Evolutionary conservation across 2,797 vertebrate species (phyloP).

Genomic region (Glyptemys insculpta): DNA sequence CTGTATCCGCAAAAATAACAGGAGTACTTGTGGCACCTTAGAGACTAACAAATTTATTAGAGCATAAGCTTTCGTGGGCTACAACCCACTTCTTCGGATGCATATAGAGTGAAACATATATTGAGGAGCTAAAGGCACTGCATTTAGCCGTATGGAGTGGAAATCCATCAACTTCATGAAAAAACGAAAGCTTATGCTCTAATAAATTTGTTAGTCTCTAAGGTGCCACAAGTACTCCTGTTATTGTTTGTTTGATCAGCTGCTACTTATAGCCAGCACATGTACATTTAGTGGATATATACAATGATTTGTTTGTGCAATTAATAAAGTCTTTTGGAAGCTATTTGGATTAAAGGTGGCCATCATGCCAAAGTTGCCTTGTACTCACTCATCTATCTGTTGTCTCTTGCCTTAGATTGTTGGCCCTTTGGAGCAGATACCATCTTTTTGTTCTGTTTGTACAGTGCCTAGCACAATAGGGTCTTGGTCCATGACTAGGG

Average conservation of each 20-base stretch:
- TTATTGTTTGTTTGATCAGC: neutral
- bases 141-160: no score
- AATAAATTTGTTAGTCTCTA: no score
- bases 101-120: no score
- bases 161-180: no score
- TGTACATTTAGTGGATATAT: neutral
- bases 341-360: accelerated
- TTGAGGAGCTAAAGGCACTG: no score
- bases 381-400: neutral
- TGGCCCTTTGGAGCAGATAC: neutral
- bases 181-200: no score
- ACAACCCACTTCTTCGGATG: no score
- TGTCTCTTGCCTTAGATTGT: neutral
- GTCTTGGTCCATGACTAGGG: neutral
- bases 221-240: no score
- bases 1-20: no score
- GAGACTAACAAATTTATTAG: no score
- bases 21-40: no score
- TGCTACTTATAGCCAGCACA: neutral
- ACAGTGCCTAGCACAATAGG: neutral
- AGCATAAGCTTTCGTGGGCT: no score
- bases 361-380: neutral
- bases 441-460: neutral
- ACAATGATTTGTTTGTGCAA: neutral
- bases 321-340: neutral